phyloP scores from a whole-genome alignment of 92 coral and sea anemone genomes.

The Porites lobata region DNA sequence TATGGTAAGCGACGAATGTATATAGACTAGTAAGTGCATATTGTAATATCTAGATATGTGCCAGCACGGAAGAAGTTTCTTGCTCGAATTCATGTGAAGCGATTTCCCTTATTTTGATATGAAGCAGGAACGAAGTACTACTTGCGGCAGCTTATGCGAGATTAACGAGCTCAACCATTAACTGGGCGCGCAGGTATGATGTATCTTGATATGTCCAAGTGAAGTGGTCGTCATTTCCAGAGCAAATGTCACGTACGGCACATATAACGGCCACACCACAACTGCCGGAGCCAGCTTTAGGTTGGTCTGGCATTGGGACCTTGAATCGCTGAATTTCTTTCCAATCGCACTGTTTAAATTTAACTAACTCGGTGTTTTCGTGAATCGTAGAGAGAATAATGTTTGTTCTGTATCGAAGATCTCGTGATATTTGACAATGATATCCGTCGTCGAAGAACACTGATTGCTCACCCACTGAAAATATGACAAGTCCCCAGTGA shows the following conservation, averaged over 20 bases:
- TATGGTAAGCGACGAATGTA: too few relatives aligned
- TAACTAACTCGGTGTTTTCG: background rate
- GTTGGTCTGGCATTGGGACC: constrained; percentile 14
- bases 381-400: background rate
- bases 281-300: background rate
- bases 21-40: too few relatives aligned
- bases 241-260: background rate
- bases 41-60: too few relatives aligned
- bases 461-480: background rate
- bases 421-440: background rate
- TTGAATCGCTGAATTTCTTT: background rate
- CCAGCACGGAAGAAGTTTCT: too few relatives aligned
- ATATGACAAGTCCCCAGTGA: constrained; percentile 13
- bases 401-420: background rate
- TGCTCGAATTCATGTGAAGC: too few relatives aligned
- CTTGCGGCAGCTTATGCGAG: background rate
- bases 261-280: constrained; percentile 22
- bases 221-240: background rate
- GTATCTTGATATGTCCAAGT: background rate
- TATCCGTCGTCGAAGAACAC: constrained; percentile 17
- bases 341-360: background rate
- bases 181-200: background rate
- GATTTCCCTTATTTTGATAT: too few relatives aligned
- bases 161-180: background rate
- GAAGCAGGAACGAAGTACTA: too few relatives aligned